phyloP scores from a whole-genome alignment of 2,797 vertebrate species.

The Bucorvus abyssinicus region DNA sequence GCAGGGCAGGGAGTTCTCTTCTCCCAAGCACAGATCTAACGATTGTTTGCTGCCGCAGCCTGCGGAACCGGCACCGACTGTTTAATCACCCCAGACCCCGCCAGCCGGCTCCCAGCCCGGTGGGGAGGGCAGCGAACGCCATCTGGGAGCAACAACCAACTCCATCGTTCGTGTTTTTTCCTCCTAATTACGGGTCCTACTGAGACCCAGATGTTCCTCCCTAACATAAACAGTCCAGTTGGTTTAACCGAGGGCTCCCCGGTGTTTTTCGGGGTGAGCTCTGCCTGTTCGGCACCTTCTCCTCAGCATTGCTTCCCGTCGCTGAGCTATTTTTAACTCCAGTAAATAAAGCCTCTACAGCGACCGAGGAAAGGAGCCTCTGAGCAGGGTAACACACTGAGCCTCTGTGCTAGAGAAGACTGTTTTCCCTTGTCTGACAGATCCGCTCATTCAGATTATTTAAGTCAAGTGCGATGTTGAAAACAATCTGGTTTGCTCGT shows the following conservation, averaged over 20 bases:
- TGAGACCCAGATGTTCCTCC: neutral
- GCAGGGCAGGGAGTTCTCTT: neutral
- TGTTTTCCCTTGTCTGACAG: constrained; percentile 24
- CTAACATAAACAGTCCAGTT: neutral
- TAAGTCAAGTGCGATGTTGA: constrained; percentile 30
- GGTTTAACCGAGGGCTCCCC: neutral
- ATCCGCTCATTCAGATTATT: constrained; percentile 34
- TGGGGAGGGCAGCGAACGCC: neutral
- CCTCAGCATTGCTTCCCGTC: neutral
- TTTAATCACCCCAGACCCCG: neutral
- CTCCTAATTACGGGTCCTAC: neutral
- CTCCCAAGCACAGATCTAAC: neutral
- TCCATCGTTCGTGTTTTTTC: neutral
- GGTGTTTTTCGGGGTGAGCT: neutral
- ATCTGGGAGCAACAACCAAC: neutral
- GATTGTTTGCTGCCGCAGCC: neutral
- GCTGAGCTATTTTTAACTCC: constrained; percentile 15
- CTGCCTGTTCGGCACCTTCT: neutral
- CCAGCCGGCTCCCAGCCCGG: neutral
- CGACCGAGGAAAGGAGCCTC: neutral
- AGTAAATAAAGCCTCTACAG: neutral
- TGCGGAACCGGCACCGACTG: rapidly evolving
- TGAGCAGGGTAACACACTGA: neutral
- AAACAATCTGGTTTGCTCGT: constrained; percentile 15
- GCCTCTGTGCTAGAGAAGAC: neutral